phyloP scores from a whole-genome alignment of 2,113 vertebrate species.

The Stictonetta naevosa region DNA sequence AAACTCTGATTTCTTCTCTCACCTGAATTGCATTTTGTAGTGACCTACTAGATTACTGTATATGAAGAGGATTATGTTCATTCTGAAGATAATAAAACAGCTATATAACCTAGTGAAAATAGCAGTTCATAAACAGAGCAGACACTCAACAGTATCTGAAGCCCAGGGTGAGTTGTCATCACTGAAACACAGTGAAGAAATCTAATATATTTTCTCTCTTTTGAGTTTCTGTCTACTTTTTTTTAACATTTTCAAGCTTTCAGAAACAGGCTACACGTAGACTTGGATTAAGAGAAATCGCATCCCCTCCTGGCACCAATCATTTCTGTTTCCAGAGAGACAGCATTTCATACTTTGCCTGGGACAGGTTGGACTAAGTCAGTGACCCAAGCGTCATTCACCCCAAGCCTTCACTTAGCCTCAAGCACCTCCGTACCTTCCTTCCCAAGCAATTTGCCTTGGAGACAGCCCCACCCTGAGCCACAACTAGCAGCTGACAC shows the following conservation, averaged over 20 bases:
- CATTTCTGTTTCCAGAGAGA: neutral
- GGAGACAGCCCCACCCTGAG: neutral
- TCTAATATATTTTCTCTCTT: neutral
- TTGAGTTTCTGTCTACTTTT: neutral
- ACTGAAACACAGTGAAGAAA: neutral
- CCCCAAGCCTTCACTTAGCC: neutral
- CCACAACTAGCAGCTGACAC: neutral
- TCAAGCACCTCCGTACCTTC: fast-evolving
- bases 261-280: neutral
- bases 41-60: neutral
- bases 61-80: neutral
- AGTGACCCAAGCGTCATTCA: fast-evolving
- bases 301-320: neutral
- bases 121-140: neutral
- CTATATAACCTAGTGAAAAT: neutral
- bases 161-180: neutral
- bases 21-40: neutral
- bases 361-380: neutral
- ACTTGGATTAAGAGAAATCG: neutral
- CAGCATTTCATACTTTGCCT: neutral
- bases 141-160: neutral
- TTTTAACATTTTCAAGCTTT: neutral
- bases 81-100: neutral
- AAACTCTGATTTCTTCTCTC: neutral
- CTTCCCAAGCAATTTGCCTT: neutral